These are phyloP conservation scores for Axea sp. DNA, from an alignment of 2,888 invertebrate species.

Conservation along the genomic window DNA sequence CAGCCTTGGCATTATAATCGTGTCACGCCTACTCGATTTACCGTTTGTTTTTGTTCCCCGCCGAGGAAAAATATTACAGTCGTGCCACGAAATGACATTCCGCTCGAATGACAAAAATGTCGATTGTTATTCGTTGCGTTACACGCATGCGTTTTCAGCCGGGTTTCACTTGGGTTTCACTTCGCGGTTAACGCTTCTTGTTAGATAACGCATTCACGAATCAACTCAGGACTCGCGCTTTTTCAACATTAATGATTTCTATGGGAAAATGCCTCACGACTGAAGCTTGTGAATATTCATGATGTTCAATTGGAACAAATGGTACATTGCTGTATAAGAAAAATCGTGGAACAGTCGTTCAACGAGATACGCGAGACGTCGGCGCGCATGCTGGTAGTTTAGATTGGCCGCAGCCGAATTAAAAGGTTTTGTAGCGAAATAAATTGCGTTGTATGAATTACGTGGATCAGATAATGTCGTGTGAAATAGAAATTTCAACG, in stretches of 20 bases:
- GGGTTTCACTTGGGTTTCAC: constrained; percentile 24
- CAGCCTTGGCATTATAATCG: constrained; percentile 56
- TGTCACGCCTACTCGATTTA: constrained; percentile 52
- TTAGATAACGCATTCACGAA: constrained; percentile 24
- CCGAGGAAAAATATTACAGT: constrained; percentile 1
- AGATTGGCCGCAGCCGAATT: too few species aligned
- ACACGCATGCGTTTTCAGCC: neutral
- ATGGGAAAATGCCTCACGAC: too few species aligned
- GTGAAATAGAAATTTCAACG: constrained; percentile 52
- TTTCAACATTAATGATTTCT: constrained; percentile 31
- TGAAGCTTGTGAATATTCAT: too few species aligned
- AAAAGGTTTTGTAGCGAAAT: neutral
- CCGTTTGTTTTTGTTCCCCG: constrained; percentile 28
- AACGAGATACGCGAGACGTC: neutral
- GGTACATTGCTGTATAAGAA: too few species aligned
- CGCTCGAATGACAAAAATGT: neutral
- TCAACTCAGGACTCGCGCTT: constrained; percentile 3
- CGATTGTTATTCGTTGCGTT: neutral
- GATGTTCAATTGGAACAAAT: too few species aligned
- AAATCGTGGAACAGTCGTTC: neutral
- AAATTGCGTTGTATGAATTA: constrained; percentile 19
- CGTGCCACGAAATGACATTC: constrained; percentile 3
- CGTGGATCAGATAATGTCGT: constrained; percentile 37
- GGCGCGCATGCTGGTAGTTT: neutral
- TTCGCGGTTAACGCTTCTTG: constrained; percentile 8